A percentile compares a stretch with the other conserved stretches of the same genome.
phyloP scores from a whole-genome alignment of 2,113 vertebrate genomes.

The Myocastor coypus region DNA sequence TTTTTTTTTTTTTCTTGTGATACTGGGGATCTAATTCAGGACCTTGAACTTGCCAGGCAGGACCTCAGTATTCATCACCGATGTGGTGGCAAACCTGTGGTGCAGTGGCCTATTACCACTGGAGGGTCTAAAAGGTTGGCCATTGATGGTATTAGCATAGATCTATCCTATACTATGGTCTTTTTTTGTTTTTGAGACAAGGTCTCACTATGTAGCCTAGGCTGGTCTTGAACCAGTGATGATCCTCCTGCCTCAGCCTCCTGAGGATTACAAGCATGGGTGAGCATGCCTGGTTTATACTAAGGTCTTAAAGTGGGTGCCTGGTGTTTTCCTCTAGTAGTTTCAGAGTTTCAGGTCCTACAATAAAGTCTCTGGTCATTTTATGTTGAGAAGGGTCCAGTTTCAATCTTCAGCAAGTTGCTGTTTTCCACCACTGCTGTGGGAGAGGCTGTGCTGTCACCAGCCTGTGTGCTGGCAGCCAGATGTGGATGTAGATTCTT shows the following conservation, averaged over 20 bases:
- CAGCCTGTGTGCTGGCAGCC: not conserved
- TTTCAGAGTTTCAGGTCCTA: not conserved
- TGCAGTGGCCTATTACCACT: not conserved
- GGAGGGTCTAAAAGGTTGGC: not conserved
- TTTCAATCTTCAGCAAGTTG: not conserved
- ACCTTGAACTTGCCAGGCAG: too few relatives aligned
- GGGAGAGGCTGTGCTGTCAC: not conserved
- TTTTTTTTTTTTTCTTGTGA: too few relatives aligned
- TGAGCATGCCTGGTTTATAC: not conserved
- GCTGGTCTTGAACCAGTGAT: not conserved
- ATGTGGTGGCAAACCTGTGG: not conserved
- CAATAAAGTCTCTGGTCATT: not conserved
- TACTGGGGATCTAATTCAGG: too few relatives aligned
- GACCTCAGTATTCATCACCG: not conserved
- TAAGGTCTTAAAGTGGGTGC: not conserved
- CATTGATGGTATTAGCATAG: not conserved
- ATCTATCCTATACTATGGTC: not conserved
- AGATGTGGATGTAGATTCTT: not conserved
- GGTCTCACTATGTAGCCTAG: not conserved
- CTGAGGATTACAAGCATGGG: not conserved
- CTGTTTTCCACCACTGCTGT: not conserved
- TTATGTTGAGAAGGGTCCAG: not conserved
- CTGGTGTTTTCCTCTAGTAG: not conserved
- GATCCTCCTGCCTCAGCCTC: not conserved
- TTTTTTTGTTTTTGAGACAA: not conserved